Base-by-base conservation (phyloP, 2,113 vertebrate genomes). In the Lutjanus erythropterus region DNA sequence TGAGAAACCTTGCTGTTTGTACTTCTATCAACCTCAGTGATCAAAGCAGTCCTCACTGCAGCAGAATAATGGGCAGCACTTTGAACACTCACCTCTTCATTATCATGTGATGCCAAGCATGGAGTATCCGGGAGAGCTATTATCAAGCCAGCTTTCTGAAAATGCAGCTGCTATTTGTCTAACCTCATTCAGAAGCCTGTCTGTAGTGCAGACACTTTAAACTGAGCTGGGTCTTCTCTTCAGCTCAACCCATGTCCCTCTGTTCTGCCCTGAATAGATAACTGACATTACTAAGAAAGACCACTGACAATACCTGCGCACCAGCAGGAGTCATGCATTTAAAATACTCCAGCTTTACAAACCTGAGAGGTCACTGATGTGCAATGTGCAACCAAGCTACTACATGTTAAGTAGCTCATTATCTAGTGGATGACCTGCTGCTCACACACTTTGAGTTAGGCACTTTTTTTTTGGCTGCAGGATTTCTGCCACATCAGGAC, bases 51-150 rank as follows among this genome's bases (percentile, higher is more conserved):
- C 59, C 61, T 75, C 41, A 7, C 65, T 49, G 71, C 72, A 44
- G 79, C 67, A 65, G 55, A 84, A 86, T 89, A 85, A 89, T 75
- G 55, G 71, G 75, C 75, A 42, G 87, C 80, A 87, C 83, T 90
- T 85, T 75, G 75, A 76, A 87, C 85, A 62, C 71, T 82, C 83
- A 75, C 71, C 86, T 85, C 85, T 84, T 88, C 71, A 83, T 79
- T 84, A 86, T 78, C 87, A 86, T 89, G 72, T 84, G 85, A 89
- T 75, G 71, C 80, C 80, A 74, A 84, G 85, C 78, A 84, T 59
- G 29, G 84, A 78, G 88, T 55, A 80, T 85, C 79, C 10, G 4
- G 56, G 79, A 86, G 88, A 78, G 76, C 79, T 19, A 61, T 88
- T 79, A 88, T 72, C 74, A 87, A 73, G 18, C 55, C 71, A 33